phyloP scores from a whole-genome alignment of 1,140 invertebrate genomes.

The Lineus longissimus region DNA sequence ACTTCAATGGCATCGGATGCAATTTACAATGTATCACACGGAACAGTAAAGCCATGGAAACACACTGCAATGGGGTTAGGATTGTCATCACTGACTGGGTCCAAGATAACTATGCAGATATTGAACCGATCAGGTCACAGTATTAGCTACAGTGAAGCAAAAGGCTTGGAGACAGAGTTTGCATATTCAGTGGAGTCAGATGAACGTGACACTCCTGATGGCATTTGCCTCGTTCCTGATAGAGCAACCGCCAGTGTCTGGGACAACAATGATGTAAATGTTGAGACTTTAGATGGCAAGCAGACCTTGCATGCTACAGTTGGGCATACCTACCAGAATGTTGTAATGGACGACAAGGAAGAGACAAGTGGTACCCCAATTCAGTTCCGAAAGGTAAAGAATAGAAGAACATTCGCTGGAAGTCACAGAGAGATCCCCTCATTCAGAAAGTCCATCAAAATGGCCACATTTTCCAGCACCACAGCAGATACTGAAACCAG shows the following conservation, averaged over 20 bases:
- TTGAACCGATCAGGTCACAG: conserved; percentile 9
- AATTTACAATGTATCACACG: conserved; percentile 12
- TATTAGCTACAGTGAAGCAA: conserved; percentile 16
- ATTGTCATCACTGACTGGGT: conserved; percentile 13
- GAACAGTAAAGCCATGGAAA: conserved; percentile 14
- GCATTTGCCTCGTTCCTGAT: background rate
- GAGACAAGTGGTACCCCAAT: too few relatives aligned
- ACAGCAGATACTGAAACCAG: too few relatives aligned
- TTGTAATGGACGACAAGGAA: background rate
- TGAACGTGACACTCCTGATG: conserved; percentile 10
- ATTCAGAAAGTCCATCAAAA: too few relatives aligned
- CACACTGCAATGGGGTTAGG: conserved; percentile 10
- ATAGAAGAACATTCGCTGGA: too few relatives aligned
- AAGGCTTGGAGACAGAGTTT: conserved; percentile 17
- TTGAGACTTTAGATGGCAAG: conserved; percentile 4
- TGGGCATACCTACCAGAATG: conserved; percentile 4
- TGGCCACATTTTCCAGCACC: too few relatives aligned
- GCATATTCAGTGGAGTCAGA: conserved; percentile 11
- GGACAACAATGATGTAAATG: background rate
- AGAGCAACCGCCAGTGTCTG: conserved; percentile 3
- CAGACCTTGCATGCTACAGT: conserved; percentile 6
- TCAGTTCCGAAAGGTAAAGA: too few relatives aligned
- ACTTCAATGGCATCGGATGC: conserved; percentile 12
- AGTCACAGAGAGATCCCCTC: too few relatives aligned
- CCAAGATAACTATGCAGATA: conserved; percentile 10